Evolutionary conservation across 1,140 invertebrate species (phyloP).

Genomic region (Drosophila athabasca): DNA sequence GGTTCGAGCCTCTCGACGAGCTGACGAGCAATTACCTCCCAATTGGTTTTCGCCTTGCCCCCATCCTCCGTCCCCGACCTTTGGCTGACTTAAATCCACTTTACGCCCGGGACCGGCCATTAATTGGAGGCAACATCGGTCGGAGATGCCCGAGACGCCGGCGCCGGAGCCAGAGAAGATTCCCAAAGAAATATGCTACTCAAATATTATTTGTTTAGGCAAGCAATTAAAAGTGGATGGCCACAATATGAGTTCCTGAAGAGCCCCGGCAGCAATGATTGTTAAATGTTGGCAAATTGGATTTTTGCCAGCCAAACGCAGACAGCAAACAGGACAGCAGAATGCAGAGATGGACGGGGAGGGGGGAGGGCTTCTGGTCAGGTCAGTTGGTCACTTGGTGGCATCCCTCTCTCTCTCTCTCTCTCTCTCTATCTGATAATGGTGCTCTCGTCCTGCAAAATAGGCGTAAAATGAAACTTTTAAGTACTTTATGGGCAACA

Average conservation of each 20-base stretch:
- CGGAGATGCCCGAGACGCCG: not conserved
- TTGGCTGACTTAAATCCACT: conserved; percentile 53
- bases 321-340: conserved; percentile 11
- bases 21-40: conserved; percentile 60
- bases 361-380: conserved; percentile 22
- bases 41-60: conserved; percentile 37
- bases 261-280: conserved; percentile 69
- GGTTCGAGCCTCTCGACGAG: conserved; percentile 17
- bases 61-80: conserved; percentile 26
- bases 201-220: conserved; percentile 78
- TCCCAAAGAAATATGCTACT: conserved; percentile 60
- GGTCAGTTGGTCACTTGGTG: conserved; percentile 47
- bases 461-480: conserved; percentile 83
- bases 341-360: conserved; percentile 3
- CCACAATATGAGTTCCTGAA: conserved; percentile 53
- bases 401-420: conserved; percentile 26
- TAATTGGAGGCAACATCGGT: conserved; percentile 57
- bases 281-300: conserved; percentile 79
- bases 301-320: conserved; percentile 56
- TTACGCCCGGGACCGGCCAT: conserved; percentile 39
- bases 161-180: not conserved
- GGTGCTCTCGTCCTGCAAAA: conserved; percentile 64
- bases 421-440: conserved; percentile 54
- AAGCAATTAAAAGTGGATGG: conserved; percentile 72
- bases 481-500: conserved; percentile 81